Conservation (phyloP, 64 coral and sea anemone genomes). For the Porites australiensis region DNA sequence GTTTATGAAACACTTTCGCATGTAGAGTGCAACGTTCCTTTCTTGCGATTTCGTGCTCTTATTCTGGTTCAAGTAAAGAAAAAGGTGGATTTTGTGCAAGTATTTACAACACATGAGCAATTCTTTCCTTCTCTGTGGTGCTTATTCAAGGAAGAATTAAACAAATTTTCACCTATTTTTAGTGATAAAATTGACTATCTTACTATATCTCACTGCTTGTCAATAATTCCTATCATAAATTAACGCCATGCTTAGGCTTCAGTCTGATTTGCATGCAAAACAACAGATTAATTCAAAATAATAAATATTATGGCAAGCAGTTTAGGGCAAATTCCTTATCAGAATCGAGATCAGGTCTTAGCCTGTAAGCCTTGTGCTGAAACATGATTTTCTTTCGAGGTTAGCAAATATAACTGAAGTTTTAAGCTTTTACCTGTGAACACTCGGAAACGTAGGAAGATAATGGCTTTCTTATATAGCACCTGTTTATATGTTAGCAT, state of each 20-base stretch:
- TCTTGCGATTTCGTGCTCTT: too few relatives aligned
- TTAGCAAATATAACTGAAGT: not conserved
- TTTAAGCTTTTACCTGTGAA: not conserved
- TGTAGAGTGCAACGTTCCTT: too few relatives aligned
- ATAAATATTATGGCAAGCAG: not conserved
- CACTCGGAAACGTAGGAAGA: not conserved
- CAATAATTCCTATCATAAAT: not conserved
- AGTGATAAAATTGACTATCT: not conserved
- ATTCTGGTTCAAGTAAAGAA: too few relatives aligned
- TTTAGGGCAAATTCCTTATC: not conserved
- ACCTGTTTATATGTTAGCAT: not conserved
- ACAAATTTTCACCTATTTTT: not conserved
- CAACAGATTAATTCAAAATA: not conserved
- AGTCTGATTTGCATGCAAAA: not conserved
- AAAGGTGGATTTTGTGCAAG: too few relatives aligned
- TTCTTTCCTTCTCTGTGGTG: not conserved
- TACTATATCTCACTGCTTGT: not conserved
- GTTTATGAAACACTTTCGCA: too few relatives aligned
- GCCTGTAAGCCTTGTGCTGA: not conserved
- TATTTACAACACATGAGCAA: too few relatives aligned
- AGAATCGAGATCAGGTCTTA: not conserved
- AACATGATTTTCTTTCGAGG: not conserved
- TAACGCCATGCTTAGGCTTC: not conserved
- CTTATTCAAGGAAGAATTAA: not conserved
- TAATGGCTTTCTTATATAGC: not conserved